phyloP scores from a whole-genome alignment of 2,797 vertebrate genomes.

The Danio tinwini region DNA sequence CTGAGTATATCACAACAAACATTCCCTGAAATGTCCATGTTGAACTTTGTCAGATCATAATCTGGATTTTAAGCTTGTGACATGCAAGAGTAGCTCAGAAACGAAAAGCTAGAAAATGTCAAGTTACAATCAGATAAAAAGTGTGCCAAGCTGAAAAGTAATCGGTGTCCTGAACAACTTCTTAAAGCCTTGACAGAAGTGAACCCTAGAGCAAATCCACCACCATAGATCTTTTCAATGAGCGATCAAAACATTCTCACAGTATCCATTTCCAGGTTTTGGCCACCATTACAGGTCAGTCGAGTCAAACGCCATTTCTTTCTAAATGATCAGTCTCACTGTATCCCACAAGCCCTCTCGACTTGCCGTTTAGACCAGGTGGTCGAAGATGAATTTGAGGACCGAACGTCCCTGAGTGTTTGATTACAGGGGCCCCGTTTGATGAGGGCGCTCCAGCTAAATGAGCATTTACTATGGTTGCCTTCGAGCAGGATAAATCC shows the following conservation, averaged over 20 bases:
- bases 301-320: conserved; percentile 46
- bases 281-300: neutral
- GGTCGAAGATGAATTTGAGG: conserved; percentile 60
- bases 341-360: conserved; percentile 34
- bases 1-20: no score
- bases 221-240: conserved; percentile 14
- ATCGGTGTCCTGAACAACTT: conserved; percentile 34
- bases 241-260: conserved; percentile 21
- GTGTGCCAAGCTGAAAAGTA: conserved; percentile 18
- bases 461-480: conserved; percentile 59
- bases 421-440: conserved; percentile 71
- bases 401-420: conserved; percentile 67
- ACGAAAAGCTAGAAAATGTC: conserved; percentile 4
- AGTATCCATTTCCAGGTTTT: conserved; percentile 13
- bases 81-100: neutral
- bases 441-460: conserved; percentile 66
- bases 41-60: neutral
- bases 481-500: conserved; percentile 59
- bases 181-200: conserved; percentile 31
- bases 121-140: conserved; percentile 8
- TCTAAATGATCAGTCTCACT: conserved; percentile 46
- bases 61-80: neutral
- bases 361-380: conserved; percentile 59
- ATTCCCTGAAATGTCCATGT: no score
- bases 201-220: conserved; percentile 35